Evolutionary conservation across 2,797 vertebrate genomes (phyloP), one percentile per base, ranked within the genome.

Genomic region (Pteropus rufus): DNA sequence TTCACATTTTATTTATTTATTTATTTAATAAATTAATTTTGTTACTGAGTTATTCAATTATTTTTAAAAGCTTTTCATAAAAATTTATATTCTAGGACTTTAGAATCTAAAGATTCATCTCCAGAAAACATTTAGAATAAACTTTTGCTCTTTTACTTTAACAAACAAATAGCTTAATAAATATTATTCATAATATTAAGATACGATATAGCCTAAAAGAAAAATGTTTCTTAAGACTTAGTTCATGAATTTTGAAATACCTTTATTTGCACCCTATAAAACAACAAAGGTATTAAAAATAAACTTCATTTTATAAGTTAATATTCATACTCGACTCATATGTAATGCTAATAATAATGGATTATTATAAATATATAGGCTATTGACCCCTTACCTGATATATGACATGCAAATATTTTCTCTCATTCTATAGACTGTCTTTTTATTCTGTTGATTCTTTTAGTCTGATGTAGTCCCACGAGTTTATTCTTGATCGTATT

Each of bases 41-140:
- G 4, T 73, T n/a, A 85, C 10, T 8, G 7, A 62, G 24, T 54
- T n/a, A 75, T 75, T 93, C 26, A 86, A 39, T 84, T 81, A 73
- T 89, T 56, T 84, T 92, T 34, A 39, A 86, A 85, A 69, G 4
- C 5, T 84, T 23, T 82, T 75, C 24, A 86, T 73, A 82, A 56
- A 95, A 93, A 94, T 39, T 86, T 29, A 72, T 31, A 72, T 84
- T 75, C 56, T 60, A 96, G 39, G 36, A 46, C 5, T 54, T 85
- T 36, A 60, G 65, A 92, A 92, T 86, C 46, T 54, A 52, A 31
- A 29, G 4, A 36, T 9, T 58, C 18, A 2, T 65, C 79, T 73
- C 44, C 64, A 86, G 41, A 87, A 95, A 41, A 31, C 6, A 75
- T 70, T 76, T 94, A 60, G 26, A 88, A 65, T 93, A 76, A 58